Percentiles rank a stretch among this genome's conserved stretches.
Conservation (phyloP, 2,888 invertebrate species). For the Tenthredo notha region DNA sequence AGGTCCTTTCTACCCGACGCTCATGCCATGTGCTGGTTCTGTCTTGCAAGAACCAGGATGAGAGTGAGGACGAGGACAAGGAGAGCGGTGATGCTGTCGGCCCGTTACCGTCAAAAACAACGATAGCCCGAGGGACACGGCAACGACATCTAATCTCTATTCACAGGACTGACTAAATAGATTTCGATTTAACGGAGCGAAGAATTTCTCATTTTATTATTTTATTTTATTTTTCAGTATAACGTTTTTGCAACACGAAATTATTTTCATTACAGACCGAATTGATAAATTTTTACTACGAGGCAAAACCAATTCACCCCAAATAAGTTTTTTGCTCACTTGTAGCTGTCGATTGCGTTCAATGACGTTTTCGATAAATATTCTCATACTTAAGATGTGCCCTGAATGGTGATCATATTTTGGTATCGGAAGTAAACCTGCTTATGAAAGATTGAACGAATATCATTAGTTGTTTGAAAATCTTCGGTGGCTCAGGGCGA, state of each 20-base stretch:
- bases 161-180: slow-evolving; percentile 20
- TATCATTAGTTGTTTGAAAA: neutral
- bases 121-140: slow-evolving; percentile 48
- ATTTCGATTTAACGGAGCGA: slow-evolving; percentile 25
- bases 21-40: slow-evolving; percentile 31
- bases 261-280: neutral
- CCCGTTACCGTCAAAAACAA: slow-evolving; percentile 32
- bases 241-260: neutral
- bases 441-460: neutral
- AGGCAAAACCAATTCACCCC: neutral
- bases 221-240: neutral
- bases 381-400: neutral
- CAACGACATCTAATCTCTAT: slow-evolving; percentile 50
- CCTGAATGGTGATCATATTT: neutral
- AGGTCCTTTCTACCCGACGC: slow-evolving; percentile 55
- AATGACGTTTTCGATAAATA: neutral
- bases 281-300: neutral
- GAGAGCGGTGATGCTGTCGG: slow-evolving; percentile 24
- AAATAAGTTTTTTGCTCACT: neutral
- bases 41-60: slow-evolving; percentile 35
- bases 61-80: neutral
- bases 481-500: neutral
- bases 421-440: neutral
- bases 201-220: neutral
- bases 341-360: neutral